These are phyloP conservation scores for Euphydryas editha DNA, from an alignment of 2,888 invertebrate genomes.

Conservation along the genomic window DNA sequence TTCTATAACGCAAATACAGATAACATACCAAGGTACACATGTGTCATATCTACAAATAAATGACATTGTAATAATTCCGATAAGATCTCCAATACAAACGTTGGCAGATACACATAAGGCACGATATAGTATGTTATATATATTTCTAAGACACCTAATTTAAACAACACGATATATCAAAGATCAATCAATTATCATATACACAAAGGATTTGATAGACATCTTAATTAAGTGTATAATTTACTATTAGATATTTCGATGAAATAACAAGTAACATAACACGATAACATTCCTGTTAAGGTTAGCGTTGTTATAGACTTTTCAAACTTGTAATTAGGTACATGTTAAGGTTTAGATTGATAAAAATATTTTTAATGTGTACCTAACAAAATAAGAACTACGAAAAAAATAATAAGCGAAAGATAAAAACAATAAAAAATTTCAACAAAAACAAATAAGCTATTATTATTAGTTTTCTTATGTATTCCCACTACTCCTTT, in stretches of 20 bases:
- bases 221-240: neutral
- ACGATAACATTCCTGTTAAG: neutral
- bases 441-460: no score
- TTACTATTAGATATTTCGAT: neutral
- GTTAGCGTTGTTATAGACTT: neutral
- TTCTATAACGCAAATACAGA: neutral
- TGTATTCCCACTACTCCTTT: no score
- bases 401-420: neutral
- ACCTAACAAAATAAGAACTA: no score
- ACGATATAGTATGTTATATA: neutral
- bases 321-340: neutral
- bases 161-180: neutral
- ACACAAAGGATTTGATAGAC: conserved; percentile 10
- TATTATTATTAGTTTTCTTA: neutral
- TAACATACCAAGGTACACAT: neutral
- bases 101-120: neutral
- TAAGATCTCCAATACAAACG: neutral
- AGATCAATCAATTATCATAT: conserved; percentile 4
- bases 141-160: neutral
- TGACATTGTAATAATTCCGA: neutral
- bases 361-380: neutral
- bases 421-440: no score
- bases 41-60: neutral
- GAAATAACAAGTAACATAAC: neutral
- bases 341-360: neutral